phyloP scores from a whole-genome alignment of 2,797 vertebrate genomes.

The Sarcophilus harrisii region DNA sequence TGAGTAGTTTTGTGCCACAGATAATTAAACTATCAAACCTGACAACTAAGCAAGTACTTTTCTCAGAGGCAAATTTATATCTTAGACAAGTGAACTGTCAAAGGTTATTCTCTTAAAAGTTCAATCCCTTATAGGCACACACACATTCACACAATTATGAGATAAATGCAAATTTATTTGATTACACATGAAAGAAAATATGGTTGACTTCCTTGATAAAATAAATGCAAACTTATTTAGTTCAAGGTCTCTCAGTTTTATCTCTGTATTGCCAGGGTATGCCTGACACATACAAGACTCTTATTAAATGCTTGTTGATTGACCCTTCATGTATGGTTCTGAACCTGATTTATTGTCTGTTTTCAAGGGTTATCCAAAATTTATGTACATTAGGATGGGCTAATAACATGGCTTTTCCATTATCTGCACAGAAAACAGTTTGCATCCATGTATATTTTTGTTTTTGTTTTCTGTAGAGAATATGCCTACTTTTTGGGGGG shows the following conservation, averaged over 20 bases:
- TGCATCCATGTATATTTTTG: neutral
- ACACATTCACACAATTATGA: neutral
- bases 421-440: neutral
- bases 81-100: neutral
- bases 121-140: neutral
- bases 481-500: neutral
- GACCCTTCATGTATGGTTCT: neutral
- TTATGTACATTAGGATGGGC: neutral
- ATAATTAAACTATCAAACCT: neutral
- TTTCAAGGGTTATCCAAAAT: neutral
- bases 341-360: neutral
- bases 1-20: neutral
- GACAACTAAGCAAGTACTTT: neutral
- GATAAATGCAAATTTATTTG: neutral
- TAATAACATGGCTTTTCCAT: neutral
- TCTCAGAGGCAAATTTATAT: neutral
- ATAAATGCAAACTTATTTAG: neutral
- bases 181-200: neutral
- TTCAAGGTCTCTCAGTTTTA: neutral
- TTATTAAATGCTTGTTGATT: neutral
- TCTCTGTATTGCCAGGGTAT: neutral
- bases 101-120: conserved; percentile 1
- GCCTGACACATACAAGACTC: neutral
- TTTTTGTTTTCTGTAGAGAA: neutral
- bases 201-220: neutral